phyloP scores from a whole-genome alignment of 1,140 invertebrate species.

The Rhyacophila brunnea region DNA sequence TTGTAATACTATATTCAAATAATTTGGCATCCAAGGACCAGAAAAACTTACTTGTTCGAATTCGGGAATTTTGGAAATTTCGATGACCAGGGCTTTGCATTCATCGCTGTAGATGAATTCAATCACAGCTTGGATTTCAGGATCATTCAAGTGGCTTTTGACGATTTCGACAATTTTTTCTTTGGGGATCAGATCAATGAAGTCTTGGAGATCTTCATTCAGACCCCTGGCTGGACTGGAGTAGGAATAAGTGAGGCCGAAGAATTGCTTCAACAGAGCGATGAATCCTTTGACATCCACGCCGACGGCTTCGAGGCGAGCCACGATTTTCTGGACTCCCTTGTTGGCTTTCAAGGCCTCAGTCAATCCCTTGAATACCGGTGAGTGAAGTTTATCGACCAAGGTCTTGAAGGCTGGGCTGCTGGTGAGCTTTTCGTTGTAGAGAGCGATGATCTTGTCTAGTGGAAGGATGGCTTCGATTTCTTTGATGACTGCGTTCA shows the following conservation, averaged over 20 bases:
- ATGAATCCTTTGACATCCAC: neutral
- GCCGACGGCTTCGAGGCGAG: neutral
- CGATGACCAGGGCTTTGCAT: neutral
- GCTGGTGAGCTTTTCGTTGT: neutral
- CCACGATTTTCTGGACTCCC: neutral
- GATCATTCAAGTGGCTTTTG: neutral
- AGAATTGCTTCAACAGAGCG: neutral
- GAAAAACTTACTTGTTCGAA: neutral
- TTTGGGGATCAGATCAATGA: neutral
- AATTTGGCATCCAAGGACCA: too few species aligned
- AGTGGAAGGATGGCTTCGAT: neutral
- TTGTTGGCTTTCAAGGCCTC: neutral
- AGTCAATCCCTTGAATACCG: neutral
- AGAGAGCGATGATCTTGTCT: neutral
- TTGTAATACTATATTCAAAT: too few species aligned
- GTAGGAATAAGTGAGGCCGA: neutral
- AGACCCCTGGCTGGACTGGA: neutral
- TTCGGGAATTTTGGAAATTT: slow-evolving; percentile 1
- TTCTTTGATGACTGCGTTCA: neutral
- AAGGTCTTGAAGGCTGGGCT: neutral
- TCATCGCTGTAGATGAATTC: neutral
- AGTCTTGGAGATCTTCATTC: neutral
- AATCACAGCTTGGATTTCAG: neutral
- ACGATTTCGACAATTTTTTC: neutral
- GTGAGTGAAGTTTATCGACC: neutral